Base-by-base conservation (phyloP, 2,888 invertebrate species). In the Dicycla oo region DNA sequence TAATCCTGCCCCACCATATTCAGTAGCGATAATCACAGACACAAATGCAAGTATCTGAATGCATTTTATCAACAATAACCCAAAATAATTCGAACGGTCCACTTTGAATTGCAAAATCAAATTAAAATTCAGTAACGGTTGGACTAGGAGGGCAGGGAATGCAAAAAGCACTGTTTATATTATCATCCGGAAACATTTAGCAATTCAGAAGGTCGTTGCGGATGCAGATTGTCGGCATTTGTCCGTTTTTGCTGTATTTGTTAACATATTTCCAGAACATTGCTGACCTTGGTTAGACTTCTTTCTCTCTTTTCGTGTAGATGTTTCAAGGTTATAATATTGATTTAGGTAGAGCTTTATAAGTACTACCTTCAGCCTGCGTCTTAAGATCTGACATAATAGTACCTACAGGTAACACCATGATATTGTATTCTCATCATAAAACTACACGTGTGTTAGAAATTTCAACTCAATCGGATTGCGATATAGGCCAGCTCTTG, bases 81-180 rank as follows among this genome's bases (percentile, higher is more conserved):
- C 13, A 61, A 70, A 62, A 65, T 53, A 71, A 62, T 82, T 54
- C 64, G 65, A 61, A 68, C 38, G 11, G 40, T 51, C 56, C 49
- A 58, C 63, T 80, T 80, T 51, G 75, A 83, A 80, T 80, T 80
- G 83, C 75, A 80, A 80, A 80, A 66, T 51, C 26, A 1, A 51
- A 80, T 83, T 53, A 6, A 73, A 83, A 80, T 80, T 80, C 83
- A 66, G 83, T 58, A 83, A 61, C 68, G 67, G 67, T 20, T 26
- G 62, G 26, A 64, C 73, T 75, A 69, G 63, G 61, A 71, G 67
- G 58, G 43, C 54, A 67, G 57, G 18, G 26, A 38, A 57, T 70
- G 63, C 62, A 80, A 72, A 67, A 70, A 75, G 77, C 66, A n/a
- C 30, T 81, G 78, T 58, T 81, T 77, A 54, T 51, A 43, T 78